phyloP scores from a whole-genome alignment of 2,113 vertebrate genomes.

The Oncorhynchus gorbuscha region DNA sequence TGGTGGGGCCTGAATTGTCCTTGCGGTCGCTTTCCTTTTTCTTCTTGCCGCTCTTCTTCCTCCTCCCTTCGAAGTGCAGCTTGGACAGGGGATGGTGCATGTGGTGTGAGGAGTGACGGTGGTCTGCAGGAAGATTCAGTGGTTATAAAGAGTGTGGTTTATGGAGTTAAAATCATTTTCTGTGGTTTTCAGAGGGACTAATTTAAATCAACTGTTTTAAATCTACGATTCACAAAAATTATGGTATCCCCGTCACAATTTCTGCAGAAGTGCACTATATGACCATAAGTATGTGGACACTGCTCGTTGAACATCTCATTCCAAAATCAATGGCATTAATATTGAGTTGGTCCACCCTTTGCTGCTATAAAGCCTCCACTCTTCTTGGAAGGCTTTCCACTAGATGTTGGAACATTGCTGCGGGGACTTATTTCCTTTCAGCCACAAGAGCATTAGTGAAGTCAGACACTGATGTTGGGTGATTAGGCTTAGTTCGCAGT shows the following conservation, averaged over 20 bases:
- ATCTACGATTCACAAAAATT: background rate
- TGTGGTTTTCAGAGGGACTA: background rate
- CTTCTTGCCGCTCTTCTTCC: slow-evolving; percentile 66
- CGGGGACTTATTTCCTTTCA: too few relatives aligned
- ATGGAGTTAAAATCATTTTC: background rate
- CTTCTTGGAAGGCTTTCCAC: too few relatives aligned
- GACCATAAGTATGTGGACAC: too few relatives aligned
- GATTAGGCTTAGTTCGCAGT: too few relatives aligned
- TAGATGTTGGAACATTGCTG: too few relatives aligned
- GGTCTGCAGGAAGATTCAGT: slow-evolving; percentile 70
- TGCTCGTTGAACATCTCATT: too few relatives aligned
- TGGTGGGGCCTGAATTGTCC: slow-evolving; percentile 59
- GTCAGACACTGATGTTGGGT: too few relatives aligned
- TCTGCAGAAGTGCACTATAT: background rate
- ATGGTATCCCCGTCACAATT: background rate
- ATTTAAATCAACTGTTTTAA: background rate
- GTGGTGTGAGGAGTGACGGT: slow-evolving; percentile 93
- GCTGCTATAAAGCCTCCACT: too few relatives aligned
- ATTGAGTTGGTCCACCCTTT: too few relatives aligned
- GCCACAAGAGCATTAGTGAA: too few relatives aligned
- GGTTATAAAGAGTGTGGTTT: background rate
- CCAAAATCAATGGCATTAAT: too few relatives aligned
- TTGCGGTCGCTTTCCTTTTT: slow-evolving; percentile 70
- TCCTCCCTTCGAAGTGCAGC: slow-evolving; percentile 76
- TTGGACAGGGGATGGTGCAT: slow-evolving; percentile 92